phyloP scores from a whole-genome alignment of 2,797 vertebrate species.

The Sandelia bainsii region DNA sequence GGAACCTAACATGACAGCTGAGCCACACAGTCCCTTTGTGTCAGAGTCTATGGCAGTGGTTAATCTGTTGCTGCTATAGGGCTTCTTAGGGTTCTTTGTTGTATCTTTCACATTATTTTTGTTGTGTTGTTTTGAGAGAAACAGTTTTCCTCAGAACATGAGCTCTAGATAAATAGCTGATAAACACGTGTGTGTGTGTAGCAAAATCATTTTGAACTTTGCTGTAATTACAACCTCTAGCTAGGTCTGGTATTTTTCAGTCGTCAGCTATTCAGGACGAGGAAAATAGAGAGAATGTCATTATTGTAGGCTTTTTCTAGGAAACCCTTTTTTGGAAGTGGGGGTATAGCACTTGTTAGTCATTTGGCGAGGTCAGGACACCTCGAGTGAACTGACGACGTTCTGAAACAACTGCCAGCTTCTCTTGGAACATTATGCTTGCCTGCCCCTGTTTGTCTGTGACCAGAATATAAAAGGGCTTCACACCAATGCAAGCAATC shows the following conservation, averaged over 20 bases:
- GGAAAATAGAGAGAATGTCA: conserved; percentile 76
- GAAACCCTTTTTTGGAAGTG: conserved; percentile 70
- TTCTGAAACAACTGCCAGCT: conserved; percentile 59
- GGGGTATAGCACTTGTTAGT: conserved; percentile 50
- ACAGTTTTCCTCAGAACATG: neutral
- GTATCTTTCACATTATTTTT: conserved; percentile 1
- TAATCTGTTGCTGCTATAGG: conserved; percentile 14
- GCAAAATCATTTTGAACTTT: too few relatives aligned
- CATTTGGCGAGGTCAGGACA: conserved; percentile 47
- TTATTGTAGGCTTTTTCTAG: conserved; percentile 76
- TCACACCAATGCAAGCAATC: conserved; percentile 44
- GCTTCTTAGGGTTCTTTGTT: neutral
- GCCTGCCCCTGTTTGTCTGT: conserved; percentile 55
- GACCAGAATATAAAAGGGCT: conserved; percentile 62
- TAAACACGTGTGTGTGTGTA: too few relatives aligned
- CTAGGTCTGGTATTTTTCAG: conserved; percentile 47
- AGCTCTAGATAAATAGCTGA: neutral
- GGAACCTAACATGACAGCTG: conserved; percentile 60
- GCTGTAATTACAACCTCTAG: too few relatives aligned
- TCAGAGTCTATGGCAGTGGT: conserved; percentile 29
- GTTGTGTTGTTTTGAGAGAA: conserved; percentile 9
- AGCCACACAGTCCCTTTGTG: conserved; percentile 59
- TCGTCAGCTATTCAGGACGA: conserved; percentile 81
- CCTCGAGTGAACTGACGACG: conserved; percentile 50
- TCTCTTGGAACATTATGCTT: conserved; percentile 57